Conservation (phyloP, 2,113 vertebrate genomes). For the Oncorhynchus gorbuscha region DNA sequence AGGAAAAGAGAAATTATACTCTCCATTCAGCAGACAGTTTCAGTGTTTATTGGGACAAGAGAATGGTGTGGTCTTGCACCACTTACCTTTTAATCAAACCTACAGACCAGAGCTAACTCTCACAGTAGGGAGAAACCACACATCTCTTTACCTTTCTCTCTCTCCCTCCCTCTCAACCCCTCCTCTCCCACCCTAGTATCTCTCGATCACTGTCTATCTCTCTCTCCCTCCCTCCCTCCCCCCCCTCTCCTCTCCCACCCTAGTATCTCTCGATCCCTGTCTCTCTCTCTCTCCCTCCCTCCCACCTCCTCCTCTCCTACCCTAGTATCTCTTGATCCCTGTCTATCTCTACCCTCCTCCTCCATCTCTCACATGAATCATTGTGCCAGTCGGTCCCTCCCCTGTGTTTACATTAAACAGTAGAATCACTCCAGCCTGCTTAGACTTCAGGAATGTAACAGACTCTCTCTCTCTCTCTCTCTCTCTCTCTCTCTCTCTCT, state of each 20-base stretch:
- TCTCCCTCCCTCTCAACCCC: background rate
- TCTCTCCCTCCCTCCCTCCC: background rate
- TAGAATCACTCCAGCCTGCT: conserved; percentile 56
- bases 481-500: conserved; percentile 18
- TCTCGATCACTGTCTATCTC: conserved; percentile 33
- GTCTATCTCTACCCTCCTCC: conserved; percentile 34
- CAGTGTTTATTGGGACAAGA: background rate
- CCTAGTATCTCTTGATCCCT: background rate
- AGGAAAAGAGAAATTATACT: background rate
- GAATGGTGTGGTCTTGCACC: background rate
- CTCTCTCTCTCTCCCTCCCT: background rate
- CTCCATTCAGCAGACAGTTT: background rate
- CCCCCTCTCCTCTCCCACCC: background rate
- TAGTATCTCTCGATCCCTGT: background rate
- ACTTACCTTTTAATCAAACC: background rate
- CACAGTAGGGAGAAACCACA: background rate
- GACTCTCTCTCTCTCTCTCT: background rate
- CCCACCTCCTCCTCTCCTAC: background rate
- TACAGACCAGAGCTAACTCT: background rate
- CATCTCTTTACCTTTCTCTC: background rate
- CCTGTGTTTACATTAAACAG: conserved; percentile 64
- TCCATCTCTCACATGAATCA: conserved; percentile 24
- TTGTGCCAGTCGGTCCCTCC: conserved; percentile 53
- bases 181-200: background rate
- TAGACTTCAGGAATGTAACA: conserved; percentile 69